A percentile compares a stretch with the other conserved stretches of the same genome.
These are phyloP conservation scores for Leptobrachium leishanense DNA, from an alignment of 2,113 vertebrate species.

Conservation along the genomic window DNA sequence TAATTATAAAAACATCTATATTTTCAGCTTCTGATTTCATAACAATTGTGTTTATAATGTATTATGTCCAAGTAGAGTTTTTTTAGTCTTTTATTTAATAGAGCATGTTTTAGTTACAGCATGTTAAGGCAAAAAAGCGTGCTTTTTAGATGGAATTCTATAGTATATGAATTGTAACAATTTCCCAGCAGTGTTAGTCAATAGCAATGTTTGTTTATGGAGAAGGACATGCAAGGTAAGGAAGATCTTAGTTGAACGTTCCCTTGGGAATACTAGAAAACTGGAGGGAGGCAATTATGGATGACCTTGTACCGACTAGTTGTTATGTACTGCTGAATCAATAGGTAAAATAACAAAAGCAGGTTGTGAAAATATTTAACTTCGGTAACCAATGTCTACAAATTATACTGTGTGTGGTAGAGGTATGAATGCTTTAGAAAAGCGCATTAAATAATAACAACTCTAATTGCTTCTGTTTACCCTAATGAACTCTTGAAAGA, in stretches of 20 bases:
- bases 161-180: conserved; percentile 26
- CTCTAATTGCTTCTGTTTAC: conserved; percentile 13
- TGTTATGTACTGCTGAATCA: conserved; percentile 37
- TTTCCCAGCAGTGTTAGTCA: conserved; percentile 41
- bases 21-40: too few relatives aligned
- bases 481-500: conserved; percentile 19
- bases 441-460: background rate
- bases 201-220: conserved; percentile 44
- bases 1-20: too few relatives aligned
- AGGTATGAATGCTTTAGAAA: conserved; percentile 14
- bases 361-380: conserved; percentile 29
- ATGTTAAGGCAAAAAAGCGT: conserved; percentile 17
- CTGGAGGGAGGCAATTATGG: conserved; percentile 54
- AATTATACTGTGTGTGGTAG: background rate
- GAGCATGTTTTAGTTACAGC: conserved; percentile 25
- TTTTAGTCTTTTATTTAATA: conserved; percentile 52
- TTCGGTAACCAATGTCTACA: conserved; percentile 17
- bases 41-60: conserved; percentile 16
- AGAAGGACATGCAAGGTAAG: conserved; percentile 49
- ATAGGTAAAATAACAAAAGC: conserved; percentile 32
- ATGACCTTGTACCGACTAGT: conserved; percentile 53
- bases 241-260: conserved; percentile 32
- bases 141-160: conserved; percentile 32
- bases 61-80: conserved; percentile 48
- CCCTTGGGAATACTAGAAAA: conserved; percentile 44